Evolutionary conservation across 2,113 vertebrate genomes (phyloP).

Genomic region (Malurus alboscapulatus): DNA sequence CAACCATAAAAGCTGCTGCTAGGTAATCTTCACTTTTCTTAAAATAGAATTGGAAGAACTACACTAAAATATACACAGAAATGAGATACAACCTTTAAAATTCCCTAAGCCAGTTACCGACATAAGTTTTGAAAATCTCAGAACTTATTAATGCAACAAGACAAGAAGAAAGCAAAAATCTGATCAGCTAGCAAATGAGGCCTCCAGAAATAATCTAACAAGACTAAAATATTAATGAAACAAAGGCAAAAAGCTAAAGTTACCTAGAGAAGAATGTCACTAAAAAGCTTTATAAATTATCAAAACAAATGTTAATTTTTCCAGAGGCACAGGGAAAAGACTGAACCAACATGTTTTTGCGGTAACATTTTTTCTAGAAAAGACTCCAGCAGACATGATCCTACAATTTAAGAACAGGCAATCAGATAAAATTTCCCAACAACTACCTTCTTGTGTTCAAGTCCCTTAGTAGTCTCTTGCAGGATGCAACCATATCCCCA

Average conservation of each 20-base stretch:
- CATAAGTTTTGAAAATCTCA: not conserved
- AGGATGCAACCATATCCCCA: slow-evolving; percentile 49
- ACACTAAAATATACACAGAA: not conserved
- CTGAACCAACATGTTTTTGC: not conserved
- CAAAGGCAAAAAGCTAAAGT: not conserved
- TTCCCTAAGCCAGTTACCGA: not conserved
- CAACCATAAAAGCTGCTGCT: not conserved
- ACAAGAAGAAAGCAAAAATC: not conserved
- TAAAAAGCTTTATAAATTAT: not conserved
- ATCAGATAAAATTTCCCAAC: not conserved
- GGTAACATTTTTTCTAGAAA: not conserved
- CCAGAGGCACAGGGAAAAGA: not conserved
- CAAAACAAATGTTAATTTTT: not conserved
- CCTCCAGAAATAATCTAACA: not conserved
- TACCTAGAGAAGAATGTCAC: not conserved
- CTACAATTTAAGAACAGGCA: not conserved
- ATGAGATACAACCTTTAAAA: not conserved
- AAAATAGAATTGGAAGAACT: not conserved
- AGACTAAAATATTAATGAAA: not conserved
- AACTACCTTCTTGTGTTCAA: slow-evolving; percentile 75
- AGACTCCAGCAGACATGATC: not conserved
- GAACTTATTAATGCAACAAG: not conserved
- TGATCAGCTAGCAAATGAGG: not conserved
- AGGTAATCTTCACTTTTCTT: not conserved
- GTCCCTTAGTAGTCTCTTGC: slow-evolving; percentile 46